Evolutionary conservation across 2,797 vertebrate genomes (phyloP), one percentile per base, ranked within the genome.

Genomic region (Orestias chungarensis): DNA sequence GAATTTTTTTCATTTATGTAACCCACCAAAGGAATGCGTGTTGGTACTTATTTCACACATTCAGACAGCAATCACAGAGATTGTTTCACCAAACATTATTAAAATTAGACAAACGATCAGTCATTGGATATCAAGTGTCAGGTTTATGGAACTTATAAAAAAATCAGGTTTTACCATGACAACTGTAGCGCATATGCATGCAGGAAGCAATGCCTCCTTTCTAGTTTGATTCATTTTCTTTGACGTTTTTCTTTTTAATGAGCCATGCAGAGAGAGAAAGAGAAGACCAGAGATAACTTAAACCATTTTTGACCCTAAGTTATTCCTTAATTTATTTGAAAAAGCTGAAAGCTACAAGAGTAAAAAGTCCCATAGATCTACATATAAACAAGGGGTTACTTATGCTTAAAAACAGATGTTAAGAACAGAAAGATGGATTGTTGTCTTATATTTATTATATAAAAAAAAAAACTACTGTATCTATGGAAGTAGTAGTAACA

Each of bases 281-380:
- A 61, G 33, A 35, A 40, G 33, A 61, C 57, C 12, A 14, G 33
- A 35, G 33, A 61, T 61, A 38, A 38, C 20, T 40, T 61, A 38
- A 61, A 61, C 57, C 20, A 14, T 10, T n/a, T 38, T n/a, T 61
- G 57, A 61, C 57, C 57, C 35, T 20, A 61, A 61, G 57, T 20
- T 61, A 40, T 61, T 61, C 33, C 35, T 61, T 40, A 38, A 61
- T 61, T 61, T 61, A 61, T 61, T 23, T 18, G 57, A 23, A 40
- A 61, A 61, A 38, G 40, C 57, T 40, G 20, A n/a, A 20, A 61
- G 20, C 33, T 61, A 6, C 20, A 61, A n/a, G 35, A 61, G 57
- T 12, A 5, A 3, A 50, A 0, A 7, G 35, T 23, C 9, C 23
- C 20, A 6, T 0, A 38, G 57, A 40, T 61, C 40, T 61, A 61